phyloP scores from a whole-genome alignment of 2,888 invertebrate genomes.

The Enchytraeus crypticus region DNA sequence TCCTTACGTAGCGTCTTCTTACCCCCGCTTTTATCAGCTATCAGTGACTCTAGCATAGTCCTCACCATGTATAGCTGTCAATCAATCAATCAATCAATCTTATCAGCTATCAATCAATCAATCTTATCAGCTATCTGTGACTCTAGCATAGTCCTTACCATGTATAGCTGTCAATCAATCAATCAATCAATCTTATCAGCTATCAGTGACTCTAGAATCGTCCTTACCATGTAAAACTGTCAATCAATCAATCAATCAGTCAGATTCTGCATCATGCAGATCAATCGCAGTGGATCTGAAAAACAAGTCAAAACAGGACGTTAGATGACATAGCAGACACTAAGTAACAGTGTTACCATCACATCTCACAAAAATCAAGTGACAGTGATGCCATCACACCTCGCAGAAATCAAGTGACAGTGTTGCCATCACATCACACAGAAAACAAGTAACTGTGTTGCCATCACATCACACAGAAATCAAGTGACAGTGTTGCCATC shows the following conservation, averaged over 20 bases:
- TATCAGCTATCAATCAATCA: slow-evolving; percentile 40
- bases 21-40: slow-evolving; percentile 93
- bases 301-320: neutral
- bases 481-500: too few relatives aligned
- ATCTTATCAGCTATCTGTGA: slow-evolving; percentile 95
- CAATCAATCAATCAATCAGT: slow-evolving; percentile 41
- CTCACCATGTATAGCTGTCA: slow-evolving; percentile 98
- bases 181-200: slow-evolving; percentile 1
- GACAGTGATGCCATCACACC: too few relatives aligned
- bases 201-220: slow-evolving; percentile 92
- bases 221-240: slow-evolving; percentile 97
- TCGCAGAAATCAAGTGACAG: too few relatives aligned
- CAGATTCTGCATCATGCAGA: neutral
- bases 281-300: neutral
- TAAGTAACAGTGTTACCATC: too few relatives aligned
- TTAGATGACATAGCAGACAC: too few relatives aligned
- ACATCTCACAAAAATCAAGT: too few relatives aligned
- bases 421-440: too few relatives aligned
- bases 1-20: slow-evolving; percentile 89
- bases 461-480: too few relatives aligned
- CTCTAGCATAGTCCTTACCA: slow-evolving; percentile 97
- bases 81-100: slow-evolving; percentile 39
- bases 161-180: slow-evolving; percentile 76
- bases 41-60: slow-evolving; percentile 93
- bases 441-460: too few relatives aligned